Conservation (phyloP, 2,888 invertebrate genomes). For the Pheosia tremula region DNA sequence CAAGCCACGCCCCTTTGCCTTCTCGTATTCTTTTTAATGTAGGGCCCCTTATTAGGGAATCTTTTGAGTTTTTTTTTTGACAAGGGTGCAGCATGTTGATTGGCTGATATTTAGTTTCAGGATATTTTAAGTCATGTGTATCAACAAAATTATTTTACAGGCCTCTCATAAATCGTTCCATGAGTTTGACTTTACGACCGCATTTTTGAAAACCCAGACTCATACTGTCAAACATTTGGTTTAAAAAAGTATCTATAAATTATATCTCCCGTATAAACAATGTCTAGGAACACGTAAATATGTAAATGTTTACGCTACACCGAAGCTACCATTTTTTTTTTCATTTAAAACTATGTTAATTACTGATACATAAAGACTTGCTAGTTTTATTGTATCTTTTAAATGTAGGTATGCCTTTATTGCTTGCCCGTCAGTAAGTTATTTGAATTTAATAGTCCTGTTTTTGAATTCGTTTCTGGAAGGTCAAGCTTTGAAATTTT, state of each 20-base stretch:
- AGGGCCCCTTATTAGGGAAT: no score
- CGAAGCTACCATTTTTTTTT: not conserved
- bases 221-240: not conserved
- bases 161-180: not conserved
- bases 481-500: no score
- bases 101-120: no score
- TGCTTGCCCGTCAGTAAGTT: no score
- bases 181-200: not conserved
- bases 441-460: no score
- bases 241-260: conserved; percentile 3
- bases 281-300: conserved; percentile 1
- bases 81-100: no score
- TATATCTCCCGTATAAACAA: not conserved
- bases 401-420: no score
- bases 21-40: no score
- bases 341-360: not conserved
- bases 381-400: no score
- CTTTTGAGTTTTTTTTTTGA: no score
- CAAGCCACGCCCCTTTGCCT: no score
- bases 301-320: not conserved
- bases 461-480: no score
- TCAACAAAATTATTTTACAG: not conserved
- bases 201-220: not conserved
- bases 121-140: not conserved
- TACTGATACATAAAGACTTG: not conserved